Base-by-base conservation (phyloP, 2,113 vertebrate species). In the Dinomys branickii region DNA sequence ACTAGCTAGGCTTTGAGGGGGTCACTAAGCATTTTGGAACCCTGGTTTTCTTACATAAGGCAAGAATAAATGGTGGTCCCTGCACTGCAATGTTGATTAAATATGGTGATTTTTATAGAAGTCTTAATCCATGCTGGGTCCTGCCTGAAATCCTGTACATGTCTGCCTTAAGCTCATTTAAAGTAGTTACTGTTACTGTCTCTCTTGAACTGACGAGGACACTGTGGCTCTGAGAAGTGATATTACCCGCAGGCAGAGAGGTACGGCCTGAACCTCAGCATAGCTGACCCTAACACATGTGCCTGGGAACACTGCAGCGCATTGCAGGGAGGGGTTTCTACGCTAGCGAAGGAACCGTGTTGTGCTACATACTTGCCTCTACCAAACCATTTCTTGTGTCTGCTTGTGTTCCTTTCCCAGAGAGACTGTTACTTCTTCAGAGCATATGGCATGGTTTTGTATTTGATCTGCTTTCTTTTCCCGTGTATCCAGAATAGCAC, bases 321-420 rank as follows among this genome's bases (percentile, higher is more conserved):
- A 28, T 2, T 38, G 28, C 71, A 56, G 0, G 0, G 28, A 65
- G 78, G 41, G 41, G 5, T 71, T 13, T 38, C n/a, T 52, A 1
- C 52, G 35, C 3, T 63, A 28, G 8, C 0, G 47, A 58, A 73
- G 44, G 63, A 24, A 26, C 3, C 7, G 26, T 24, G 10, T 7
- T 4, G 1, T 1, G 6, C 28, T 7, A 9, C 4, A 14, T 0
- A 0, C 47, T 44, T 0, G 0, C n/a, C 10, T 1, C 26, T 73
- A 3, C 8, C 33, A 54, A 63, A 26, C 50, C 33, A 69, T n/a
- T 69, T 88, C n/a, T 0, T 26, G 22, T 8, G 0, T 73, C 33
- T 6, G 16, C 13, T 20, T 73, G 8, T 28, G 71, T 41, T 26
- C 0, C 41, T 56, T 75, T 63, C 35, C 30, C 6, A 54, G 12